A percentile compares a stretch with the other conserved stretches of the same genome.
phyloP scores from a whole-genome alignment of 1,140 invertebrate species.

The Agraylea sexmaculata region DNA sequence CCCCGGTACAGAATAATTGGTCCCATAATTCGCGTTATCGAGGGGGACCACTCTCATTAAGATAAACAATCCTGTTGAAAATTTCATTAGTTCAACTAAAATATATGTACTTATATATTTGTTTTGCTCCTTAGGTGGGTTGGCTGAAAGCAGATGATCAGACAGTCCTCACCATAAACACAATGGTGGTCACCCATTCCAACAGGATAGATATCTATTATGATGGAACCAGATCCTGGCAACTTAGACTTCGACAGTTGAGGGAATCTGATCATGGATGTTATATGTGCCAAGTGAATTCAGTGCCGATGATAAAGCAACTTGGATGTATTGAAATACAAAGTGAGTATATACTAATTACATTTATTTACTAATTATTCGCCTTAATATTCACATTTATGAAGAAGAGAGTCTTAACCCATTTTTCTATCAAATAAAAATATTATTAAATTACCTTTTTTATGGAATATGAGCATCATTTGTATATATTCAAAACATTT shows the following conservation, averaged over 20 bases:
- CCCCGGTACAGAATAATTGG: too few relatives aligned
- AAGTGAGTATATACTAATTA: slow-evolving; percentile 48
- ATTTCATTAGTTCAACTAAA: not conserved
- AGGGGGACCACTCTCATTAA: too few relatives aligned
- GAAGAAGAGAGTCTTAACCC: not conserved
- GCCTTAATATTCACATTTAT: not conserved
- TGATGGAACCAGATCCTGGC: slow-evolving; percentile 63
- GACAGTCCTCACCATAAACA: slow-evolving; percentile 74
- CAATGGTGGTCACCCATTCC: slow-evolving; percentile 72
- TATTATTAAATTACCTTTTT: not conserved
- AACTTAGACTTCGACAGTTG: slow-evolving; percentile 59
- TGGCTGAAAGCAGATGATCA: slow-evolving; percentile 83
- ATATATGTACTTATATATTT: not conserved
- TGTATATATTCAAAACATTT: not conserved
- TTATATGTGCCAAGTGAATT: slow-evolving; percentile 85
- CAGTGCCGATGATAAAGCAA: slow-evolving; percentile 74
- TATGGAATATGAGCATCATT: not conserved
- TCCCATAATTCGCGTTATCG: too few relatives aligned
- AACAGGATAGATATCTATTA: slow-evolving; percentile 64
- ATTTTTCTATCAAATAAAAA: not conserved
- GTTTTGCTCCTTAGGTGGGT: slow-evolving; percentile 53
- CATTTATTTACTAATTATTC: not conserved
- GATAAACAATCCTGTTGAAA: not conserved
- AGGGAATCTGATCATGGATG: slow-evolving; percentile 61
- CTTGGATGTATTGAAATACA: slow-evolving; percentile 80